Evolutionary conservation across 2,797 vertebrate species (phyloP).

Genomic region (Microchirus variegatus): DNA sequence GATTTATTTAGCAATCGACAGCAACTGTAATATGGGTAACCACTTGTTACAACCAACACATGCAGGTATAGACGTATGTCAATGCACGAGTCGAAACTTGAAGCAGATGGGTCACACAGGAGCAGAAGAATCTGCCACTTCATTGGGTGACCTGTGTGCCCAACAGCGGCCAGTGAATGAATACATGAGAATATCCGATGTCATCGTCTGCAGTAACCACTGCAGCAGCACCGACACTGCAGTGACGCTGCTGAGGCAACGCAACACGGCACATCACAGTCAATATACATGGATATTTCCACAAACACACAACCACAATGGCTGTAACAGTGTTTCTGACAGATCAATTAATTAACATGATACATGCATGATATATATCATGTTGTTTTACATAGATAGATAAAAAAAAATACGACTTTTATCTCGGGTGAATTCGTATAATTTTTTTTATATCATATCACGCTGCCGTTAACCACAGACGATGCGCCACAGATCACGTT

Average conservation of each 20-base stretch:
- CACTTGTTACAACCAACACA: too few relatives aligned
- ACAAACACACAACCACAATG: accelerated
- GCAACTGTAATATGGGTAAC: too few relatives aligned
- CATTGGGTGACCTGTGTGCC: too few relatives aligned
- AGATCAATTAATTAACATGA: neutral
- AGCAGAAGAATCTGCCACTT: too few relatives aligned
- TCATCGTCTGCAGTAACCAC: slow-evolving; percentile 12
- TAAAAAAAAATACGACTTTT: too few relatives aligned
- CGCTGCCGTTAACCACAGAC: slow-evolving; percentile 2
- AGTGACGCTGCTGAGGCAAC: neutral
- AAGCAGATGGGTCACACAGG: too few relatives aligned
- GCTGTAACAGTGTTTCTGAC: accelerated
- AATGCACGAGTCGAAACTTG: too few relatives aligned
- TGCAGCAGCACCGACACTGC: slow-evolving; percentile 48
- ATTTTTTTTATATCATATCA: too few relatives aligned
- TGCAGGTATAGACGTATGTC: too few relatives aligned
- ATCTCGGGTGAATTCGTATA: too few relatives aligned
- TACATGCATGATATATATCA: neutral
- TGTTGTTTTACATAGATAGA: neutral
- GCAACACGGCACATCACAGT: neutral
- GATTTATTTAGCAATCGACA: too few relatives aligned
- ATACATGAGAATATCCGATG: slow-evolving; percentile 22
- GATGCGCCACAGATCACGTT: slow-evolving; percentile 77
- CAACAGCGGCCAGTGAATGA: too few relatives aligned
- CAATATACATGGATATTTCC: accelerated